Conservation (phyloP, 2,797 vertebrate genomes). For the Hipposideros larvatus region DNA sequence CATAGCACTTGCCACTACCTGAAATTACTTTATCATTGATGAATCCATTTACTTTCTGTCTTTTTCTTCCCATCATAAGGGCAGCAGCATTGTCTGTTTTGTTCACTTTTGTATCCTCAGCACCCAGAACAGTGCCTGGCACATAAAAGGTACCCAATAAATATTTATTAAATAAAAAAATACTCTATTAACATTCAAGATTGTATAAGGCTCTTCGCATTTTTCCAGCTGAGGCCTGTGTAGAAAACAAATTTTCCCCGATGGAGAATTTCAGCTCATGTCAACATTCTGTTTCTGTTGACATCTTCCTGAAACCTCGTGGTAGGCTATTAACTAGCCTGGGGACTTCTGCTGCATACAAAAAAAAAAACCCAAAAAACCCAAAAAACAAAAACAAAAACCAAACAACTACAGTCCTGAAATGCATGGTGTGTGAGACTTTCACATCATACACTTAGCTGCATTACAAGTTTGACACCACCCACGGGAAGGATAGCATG, state of each 20-base stretch:
- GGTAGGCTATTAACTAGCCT: constrained; percentile 70
- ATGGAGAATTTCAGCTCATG: constrained; percentile 59
- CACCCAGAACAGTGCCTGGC: constrained; percentile 7
- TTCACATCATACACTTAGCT: neutral
- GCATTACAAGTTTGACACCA: neutral
- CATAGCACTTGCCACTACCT: neutral
- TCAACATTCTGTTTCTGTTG: constrained; percentile 74
- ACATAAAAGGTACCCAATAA: constrained; percentile 5
- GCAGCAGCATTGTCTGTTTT: neutral
- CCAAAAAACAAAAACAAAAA: neutral
- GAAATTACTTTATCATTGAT: neutral
- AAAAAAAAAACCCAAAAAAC: neutral
- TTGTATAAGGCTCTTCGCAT: constrained; percentile 46
- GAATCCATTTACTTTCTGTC: neutral
- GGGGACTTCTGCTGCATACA: constrained; percentile 47
- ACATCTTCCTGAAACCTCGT: constrained; percentile 65
- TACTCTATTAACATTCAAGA: constrained; percentile 30
- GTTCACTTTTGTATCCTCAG: neutral
- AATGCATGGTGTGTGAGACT: constrained; percentile 18
- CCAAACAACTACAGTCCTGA: neutral
- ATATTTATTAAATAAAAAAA: constrained; percentile 60
- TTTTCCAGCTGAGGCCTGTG: neutral
- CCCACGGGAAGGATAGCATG: neutral
- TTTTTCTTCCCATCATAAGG: neutral
- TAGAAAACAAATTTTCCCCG: constrained; percentile 64